Base-by-base conservation (phyloP, 2,113 vertebrate species). In the Halichoeres trimaculatus region DNA sequence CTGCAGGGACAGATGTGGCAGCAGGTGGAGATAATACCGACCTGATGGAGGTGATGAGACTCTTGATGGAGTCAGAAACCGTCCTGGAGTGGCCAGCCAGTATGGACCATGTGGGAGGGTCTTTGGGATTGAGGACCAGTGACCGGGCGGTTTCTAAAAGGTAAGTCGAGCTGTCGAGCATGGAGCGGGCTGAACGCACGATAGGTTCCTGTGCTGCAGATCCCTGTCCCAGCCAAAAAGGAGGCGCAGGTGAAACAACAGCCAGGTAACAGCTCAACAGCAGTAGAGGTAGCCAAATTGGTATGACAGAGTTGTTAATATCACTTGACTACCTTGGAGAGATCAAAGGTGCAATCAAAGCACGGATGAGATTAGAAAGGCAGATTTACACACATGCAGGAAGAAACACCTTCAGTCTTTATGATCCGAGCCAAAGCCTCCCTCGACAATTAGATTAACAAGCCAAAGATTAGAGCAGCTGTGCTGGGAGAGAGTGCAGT, bases 11-110 rank as follows among this genome's bases (percentile, higher is more conserved):
- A 45, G n/a, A 61, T 55, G 26, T 50, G 57, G 30, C 30, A 57
- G 17, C 11, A 17, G 9, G 52, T 14, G 34, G 60, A 24, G 67
- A 80, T 57, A 12, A 41, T 11, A 88, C 93, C 54, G 78, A 99
- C 98, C 98, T 97, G 91, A 99, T 99, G 52, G 98, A 96, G 0
- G 98, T 99, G 88, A 99, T 99, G 78, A 99, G 97, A 71, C 97
- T 96, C 91, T 99, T 99, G 84, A 99, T 99, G 70, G 98, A 98
- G 92, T 99, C 98, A 0, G 98, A 99, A 48, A 99, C 97, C 0
- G 96, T 98, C 67, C 98, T 95, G 2, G 98, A 99, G 85, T 99
- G 98, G 1, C 96, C 96, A 0, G 98, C 98, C 13, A 99, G 93
- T n/a, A 97, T 93, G 14, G 98, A 99, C 98, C 98, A 99, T 0